Base-by-base conservation (phyloP, 2,797 vertebrate species). In the Holocentrus rufus region DNA sequence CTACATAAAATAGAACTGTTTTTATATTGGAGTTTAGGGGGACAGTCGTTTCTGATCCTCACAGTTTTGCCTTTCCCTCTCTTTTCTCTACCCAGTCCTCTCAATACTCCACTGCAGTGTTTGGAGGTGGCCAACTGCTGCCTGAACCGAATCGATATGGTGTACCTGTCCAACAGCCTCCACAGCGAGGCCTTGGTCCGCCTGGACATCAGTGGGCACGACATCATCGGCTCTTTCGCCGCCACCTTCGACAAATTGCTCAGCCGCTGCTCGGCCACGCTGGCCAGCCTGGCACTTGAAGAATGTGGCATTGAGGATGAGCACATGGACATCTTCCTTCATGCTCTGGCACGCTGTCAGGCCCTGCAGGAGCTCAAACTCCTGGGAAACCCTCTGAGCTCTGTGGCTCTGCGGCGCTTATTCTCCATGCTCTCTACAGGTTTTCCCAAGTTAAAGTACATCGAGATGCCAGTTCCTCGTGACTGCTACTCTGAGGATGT, bases 141-240 rank as follows among this genome's bases (percentile, higher is more conserved):
- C 57, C 87, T 99, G 86, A 96, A 89, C 77, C 90, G 94, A 0
- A 79, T 91, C 7, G 98, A 99, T 84, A 96, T 98, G 95, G 94
- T 92, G 0, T 99, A 97, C 85, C 86, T 99, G 88, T 93, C 96
- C 63, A 96, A 95, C 76, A 96, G 96, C 65, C 86, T 94, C 47
- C 97, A 99, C 31, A 93, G 96, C 0, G 89, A 95, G 50, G 80
- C 92, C 75, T 85, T 99, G 69, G 93, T 96, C 79, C 85, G 76
- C 46, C 91, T 99, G 79, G 97, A 99, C 80, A 85, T 99, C 68
- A 98, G 98, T 1, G 97, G 97, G n/a, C 97, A 99, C 0, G 68
- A 93, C 62, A 86, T 99, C 57, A 79, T 91, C 4, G 72, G 83
- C 7, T 65, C 94, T 47, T 97, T 95, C 72, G 91, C 96, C 31